Evolutionary conservation across 2,888 invertebrate species (phyloP).

Genomic region (Rugalucina vietnamica): DNA sequence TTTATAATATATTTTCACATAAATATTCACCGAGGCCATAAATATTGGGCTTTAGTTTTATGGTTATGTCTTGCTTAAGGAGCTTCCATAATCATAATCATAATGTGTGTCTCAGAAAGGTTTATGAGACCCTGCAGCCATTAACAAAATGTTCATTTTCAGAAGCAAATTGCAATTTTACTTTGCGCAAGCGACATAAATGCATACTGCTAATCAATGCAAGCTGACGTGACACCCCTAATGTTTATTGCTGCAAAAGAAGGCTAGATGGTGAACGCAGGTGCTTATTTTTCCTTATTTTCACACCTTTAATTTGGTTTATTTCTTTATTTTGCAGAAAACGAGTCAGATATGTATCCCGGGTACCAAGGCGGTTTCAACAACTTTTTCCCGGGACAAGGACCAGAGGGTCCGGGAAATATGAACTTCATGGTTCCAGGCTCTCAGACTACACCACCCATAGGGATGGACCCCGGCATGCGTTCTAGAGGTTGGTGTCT

Average conservation of each 20-base stretch:
- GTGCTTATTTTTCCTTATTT: neutral
- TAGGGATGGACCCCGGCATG: slow-evolving; percentile 67
- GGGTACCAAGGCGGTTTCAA: slow-evolving; percentile 74
- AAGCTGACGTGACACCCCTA: neutral
- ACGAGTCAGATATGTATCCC: slow-evolving; percentile 75
- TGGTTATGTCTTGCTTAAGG: neutral
- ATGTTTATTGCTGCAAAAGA: neutral
- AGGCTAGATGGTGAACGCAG: neutral
- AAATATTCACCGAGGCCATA: neutral
- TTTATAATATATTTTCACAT: neutral
- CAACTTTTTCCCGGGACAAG: slow-evolving; percentile 75
- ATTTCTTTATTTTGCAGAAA: slow-evolving; percentile 64
- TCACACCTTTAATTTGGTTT: neutral
- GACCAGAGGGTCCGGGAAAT: slow-evolving; percentile 67
- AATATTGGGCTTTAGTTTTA: neutral
- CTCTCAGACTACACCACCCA: slow-evolving; percentile 69
- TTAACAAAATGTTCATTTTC: neutral
- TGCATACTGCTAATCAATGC: neutral
- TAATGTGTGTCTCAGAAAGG: neutral
- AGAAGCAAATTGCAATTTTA: neutral
- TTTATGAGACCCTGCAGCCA: neutral
- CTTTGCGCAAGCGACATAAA: neutral
- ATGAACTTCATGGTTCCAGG: slow-evolving; percentile 71
- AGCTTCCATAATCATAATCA: neutral
- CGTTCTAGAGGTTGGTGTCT: slow-evolving; percentile 64